Percentiles rank a stretch among this genome's conserved stretches.
phyloP scores from a whole-genome alignment of 2,888 invertebrate species.

The Mythimna albipuncta region DNA sequence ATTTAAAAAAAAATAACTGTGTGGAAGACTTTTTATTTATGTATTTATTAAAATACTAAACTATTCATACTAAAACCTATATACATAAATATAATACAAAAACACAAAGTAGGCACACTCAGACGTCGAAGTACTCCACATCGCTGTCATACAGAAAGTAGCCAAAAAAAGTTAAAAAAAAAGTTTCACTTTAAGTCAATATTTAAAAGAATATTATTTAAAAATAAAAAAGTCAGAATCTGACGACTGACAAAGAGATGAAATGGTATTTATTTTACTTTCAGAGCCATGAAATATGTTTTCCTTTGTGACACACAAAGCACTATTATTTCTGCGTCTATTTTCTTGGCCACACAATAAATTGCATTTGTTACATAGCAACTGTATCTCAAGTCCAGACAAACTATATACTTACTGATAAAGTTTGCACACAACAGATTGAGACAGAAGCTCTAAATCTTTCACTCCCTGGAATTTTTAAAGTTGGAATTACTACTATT shows the following conservation, averaged over 20 bases:
- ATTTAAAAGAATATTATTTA: no score
- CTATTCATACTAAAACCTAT: no score
- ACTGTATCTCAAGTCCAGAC: constrained; percentile 33
- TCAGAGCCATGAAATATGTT: constrained; percentile 2
- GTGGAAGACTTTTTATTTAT: no score
- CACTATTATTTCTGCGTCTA: constrained; percentile 15
- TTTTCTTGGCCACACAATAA: constrained; percentile 35
- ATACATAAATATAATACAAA: no score
- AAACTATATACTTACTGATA: constrained; percentile 22
- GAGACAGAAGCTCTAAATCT: constrained; percentile 22
- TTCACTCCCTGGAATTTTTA: neutral
- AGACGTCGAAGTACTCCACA: no score
- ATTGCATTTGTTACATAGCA: constrained; percentile 38
- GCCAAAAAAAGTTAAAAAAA: no score
- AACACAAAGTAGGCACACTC: no score
- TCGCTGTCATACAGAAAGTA: no score
- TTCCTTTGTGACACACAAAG: constrained; percentile 4
- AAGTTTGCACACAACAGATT: constrained; percentile 6
- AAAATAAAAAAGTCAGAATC: neutral
- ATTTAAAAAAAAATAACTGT: no score
- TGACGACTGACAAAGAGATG: neutral
- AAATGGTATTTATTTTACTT: neutral
- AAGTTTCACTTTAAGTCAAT: no score
- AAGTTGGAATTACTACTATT: neutral
- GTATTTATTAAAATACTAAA: no score